Conservation (phyloP, 2,797 vertebrate genomes). For the Bradypodion pumilum region DNA sequence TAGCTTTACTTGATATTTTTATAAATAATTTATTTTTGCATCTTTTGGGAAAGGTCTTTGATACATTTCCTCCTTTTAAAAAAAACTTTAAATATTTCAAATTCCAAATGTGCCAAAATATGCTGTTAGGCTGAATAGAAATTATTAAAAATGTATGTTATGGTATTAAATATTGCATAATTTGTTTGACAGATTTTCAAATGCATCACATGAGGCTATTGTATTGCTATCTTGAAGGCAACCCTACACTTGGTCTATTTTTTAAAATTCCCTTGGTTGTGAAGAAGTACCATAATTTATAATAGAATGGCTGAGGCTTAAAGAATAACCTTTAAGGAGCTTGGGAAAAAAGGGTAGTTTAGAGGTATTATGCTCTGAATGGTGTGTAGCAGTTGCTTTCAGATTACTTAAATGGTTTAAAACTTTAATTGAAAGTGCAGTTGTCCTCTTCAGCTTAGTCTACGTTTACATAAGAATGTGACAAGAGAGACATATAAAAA, state of each 20-base stretch:
- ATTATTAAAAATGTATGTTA: constrained; percentile 25
- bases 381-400: constrained; percentile 7
- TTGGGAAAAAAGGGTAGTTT: constrained; percentile 22
- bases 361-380: constrained; percentile 18
- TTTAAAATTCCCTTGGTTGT: constrained; percentile 8
- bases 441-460: not conserved
- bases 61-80: not conserved
- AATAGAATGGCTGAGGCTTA: not conserved
- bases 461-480: constrained; percentile 3
- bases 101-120: not conserved
- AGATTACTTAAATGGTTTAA: constrained; percentile 30
- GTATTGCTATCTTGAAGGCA: constrained; percentile 25
- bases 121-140: constrained; percentile 33
- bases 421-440: constrained; percentile 20
- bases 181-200: constrained; percentile 38
- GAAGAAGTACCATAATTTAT: constrained; percentile 5
- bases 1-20: constrained; percentile 19
- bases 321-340: constrained; percentile 13
- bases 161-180: constrained; percentile 32
- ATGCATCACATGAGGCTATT: not conserved
- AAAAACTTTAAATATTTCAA: constrained; percentile 41
- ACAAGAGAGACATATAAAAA: constrained; percentile 22
- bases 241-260: not conserved
- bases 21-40: constrained; percentile 15
- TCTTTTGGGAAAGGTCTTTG: constrained; percentile 15